phyloP scores from a whole-genome alignment of 2,797 vertebrate genomes.

The Craterocephalus amniculus region DNA sequence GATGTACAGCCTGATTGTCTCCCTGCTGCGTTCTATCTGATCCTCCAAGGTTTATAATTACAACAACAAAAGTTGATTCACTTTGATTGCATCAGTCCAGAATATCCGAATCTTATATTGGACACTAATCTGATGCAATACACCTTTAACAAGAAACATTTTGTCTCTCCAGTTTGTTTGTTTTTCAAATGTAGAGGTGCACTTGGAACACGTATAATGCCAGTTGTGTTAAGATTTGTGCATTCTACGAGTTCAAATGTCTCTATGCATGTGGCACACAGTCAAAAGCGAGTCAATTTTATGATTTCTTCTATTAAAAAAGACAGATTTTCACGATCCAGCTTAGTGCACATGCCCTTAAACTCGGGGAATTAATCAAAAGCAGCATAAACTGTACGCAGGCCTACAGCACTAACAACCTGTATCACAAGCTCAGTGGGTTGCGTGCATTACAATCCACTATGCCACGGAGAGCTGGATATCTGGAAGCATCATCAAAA shows the following conservation, averaged over 20 bases:
- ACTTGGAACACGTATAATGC: constrained; percentile 40
- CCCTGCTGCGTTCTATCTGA: not conserved
- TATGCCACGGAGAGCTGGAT: not conserved
- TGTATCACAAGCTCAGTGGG: constrained; percentile 19
- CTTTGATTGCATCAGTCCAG: constrained; percentile 8
- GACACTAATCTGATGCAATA: constrained; percentile 12
- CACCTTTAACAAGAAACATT: not conserved
- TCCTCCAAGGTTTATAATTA: not conserved
- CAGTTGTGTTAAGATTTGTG: constrained; percentile 6
- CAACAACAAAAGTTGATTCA: not conserved
- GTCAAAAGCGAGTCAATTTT: not conserved
- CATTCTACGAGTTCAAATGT: constrained; percentile 1
- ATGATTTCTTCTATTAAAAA: constrained; percentile 10
- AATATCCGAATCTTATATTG: not conserved
- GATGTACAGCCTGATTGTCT: constrained; percentile 53
- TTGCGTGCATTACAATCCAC: constrained; percentile 21
- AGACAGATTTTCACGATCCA: constrained; percentile 5
- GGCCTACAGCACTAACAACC: constrained; percentile 17
- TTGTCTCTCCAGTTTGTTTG: not conserved
- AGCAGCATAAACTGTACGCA: constrained; percentile 20
- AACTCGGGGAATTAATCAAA: constrained; percentile 3
- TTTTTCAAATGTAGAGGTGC: constrained; percentile 4
- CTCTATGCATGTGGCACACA: constrained; percentile 8
- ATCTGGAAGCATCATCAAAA: constrained; percentile 1
- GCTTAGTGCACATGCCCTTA: not conserved